Conservation (phyloP, 1,140 invertebrate species). For the Caerostris extrusa region DNA sequence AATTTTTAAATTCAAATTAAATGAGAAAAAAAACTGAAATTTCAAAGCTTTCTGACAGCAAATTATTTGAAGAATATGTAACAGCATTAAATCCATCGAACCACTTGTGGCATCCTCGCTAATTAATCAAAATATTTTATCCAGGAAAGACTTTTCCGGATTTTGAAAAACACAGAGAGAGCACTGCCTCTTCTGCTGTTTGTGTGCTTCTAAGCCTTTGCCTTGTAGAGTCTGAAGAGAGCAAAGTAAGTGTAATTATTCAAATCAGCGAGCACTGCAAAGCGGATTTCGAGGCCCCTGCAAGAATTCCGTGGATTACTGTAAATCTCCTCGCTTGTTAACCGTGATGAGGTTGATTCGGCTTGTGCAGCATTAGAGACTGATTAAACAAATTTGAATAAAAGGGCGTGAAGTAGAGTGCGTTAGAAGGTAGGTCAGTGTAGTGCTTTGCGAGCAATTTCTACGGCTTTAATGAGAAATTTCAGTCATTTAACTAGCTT, state of each 20-base stretch:
- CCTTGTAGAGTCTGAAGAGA: neutral
- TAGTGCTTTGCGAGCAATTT: neutral
- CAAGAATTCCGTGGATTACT: neutral
- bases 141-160: neutral
- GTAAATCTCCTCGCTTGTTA: conserved; percentile 1
- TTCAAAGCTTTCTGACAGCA: too few species aligned
- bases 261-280: neutral
- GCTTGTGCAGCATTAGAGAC: neutral
- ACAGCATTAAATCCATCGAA: too few species aligned
- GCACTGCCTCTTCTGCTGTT: neutral
- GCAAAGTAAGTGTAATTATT: conserved; percentile 32
- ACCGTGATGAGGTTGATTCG: conserved; percentile 25
- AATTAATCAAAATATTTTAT: conserved; percentile 1
- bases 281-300: neutral
- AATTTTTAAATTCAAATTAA: too few species aligned
- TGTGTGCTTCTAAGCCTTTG: neutral
- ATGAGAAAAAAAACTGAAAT: too few species aligned
- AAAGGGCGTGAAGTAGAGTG: neutral
- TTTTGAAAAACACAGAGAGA: neutral
- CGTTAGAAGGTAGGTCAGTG: conserved; percentile 9
- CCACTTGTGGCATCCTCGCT: neutral
- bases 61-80: too few species aligned
- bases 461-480: neutral
- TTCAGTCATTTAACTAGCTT: neutral
- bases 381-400: conserved; percentile 11